Evolutionary conservation across 1,140 invertebrate genomes (phyloP).

Genomic region (Ceratina australensis): DNA sequence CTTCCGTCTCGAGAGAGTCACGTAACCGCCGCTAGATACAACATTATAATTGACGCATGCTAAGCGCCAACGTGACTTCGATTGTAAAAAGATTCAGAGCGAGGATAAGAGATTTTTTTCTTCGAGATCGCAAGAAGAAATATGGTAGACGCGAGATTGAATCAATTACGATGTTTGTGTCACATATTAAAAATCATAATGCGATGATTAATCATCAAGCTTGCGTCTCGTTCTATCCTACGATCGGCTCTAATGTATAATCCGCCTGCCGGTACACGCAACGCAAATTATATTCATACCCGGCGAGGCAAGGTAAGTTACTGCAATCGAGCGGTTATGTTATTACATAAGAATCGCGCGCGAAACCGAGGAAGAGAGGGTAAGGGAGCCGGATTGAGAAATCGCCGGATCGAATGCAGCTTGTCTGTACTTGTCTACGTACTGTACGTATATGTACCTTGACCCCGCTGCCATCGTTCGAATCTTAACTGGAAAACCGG

Average conservation of each 20-base stretch:
- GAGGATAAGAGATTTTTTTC: no score
- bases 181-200: no score
- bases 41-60: no score
- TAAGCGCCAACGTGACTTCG: no score
- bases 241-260: background rate
- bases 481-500: background rate
- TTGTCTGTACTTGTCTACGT: no score
- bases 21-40: no score
- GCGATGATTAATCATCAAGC: background rate
- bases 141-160: no score
- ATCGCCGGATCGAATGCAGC: constrained; percentile 14
- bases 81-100: no score
- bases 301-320: constrained; percentile 19
- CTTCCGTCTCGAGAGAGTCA: no score
- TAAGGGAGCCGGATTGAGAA: constrained; percentile 2
- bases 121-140: no score
- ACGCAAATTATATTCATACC: background rate
- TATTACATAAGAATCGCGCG: constrained; percentile 42
- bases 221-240: background rate
- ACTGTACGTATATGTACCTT: background rate
- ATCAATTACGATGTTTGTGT: no score
- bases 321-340: constrained; percentile 22
- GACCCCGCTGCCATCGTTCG: background rate
- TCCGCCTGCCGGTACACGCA: background rate
- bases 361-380: background rate